Conservation (phyloP, 2,797 vertebrate genomes). For the Eulemur coronatus region DNA sequence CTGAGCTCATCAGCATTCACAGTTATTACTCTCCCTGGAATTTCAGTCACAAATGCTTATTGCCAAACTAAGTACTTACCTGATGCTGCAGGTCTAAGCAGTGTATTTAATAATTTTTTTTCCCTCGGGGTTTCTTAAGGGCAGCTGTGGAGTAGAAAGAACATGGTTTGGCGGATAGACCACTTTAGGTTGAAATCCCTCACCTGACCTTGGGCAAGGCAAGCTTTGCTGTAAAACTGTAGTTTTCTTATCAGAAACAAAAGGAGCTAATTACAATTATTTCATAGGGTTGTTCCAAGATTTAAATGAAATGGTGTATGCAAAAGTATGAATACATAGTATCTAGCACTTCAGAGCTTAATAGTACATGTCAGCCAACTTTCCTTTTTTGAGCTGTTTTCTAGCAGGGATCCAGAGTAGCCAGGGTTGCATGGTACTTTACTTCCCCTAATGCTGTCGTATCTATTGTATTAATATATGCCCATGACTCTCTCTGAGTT, state of each 20-base stretch:
- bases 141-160: neutral
- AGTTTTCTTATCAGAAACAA: neutral
- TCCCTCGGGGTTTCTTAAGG: neutral
- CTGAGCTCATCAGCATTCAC: constrained; percentile 54
- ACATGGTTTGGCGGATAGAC: neutral
- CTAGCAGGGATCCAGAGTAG: neutral
- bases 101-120: neutral
- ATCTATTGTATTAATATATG: too few species aligned
- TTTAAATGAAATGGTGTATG: neutral
- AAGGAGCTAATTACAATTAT: neutral
- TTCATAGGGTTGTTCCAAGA: neutral
- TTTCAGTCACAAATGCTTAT: constrained; percentile 1
- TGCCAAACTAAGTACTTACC: neutral
- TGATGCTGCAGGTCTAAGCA: neutral
- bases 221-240: neutral
- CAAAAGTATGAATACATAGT: neutral
- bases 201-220: neutral
- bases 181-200: neutral
- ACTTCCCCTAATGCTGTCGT: neutral
- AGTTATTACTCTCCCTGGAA: constrained; percentile 35
- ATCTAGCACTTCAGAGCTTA: fast-evolving
- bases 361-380: fast-evolving
- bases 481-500: neutral
- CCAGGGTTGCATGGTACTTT: neutral
- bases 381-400: neutral